Evolutionary conservation across 1,140 invertebrate species (phyloP), one percentile per base, ranked within the genome.

Genomic region (Leptinotarsa texana): DNA sequence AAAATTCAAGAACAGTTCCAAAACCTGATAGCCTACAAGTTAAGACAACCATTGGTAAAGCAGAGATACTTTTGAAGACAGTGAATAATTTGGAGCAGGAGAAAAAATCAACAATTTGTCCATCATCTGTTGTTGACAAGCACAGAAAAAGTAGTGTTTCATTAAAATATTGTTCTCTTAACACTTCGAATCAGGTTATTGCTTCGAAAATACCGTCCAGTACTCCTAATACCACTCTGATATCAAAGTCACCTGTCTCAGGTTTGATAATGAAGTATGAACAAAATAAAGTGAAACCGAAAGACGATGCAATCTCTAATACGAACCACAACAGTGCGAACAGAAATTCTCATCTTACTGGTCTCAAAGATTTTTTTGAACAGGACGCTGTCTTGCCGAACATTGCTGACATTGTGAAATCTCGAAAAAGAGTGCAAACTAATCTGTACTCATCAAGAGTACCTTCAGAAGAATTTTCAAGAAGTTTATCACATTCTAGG

Each of bases 391-490:
- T 57, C 15, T 13, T 57, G 4, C 51, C 15, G 51, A 67, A 67
- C 13, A 67, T 67, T 8, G 65, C 65, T 2, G 65, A 67, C n/a
- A 17, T 27, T 27, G 65, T 67, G 22, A 67, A 67, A 27, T 67
- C 22, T 17, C 65, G 65, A 27, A 67, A 67, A 15, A 67, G 65
- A 11, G 65, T 6, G 13, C 18, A n/a, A 13, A 27, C 18, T 11
- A 67, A 42, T 11, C 21, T 22, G 24, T 63, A 63, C 24, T 18
- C 63, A 17, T 22, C 13, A 22, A 63, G 24, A 63, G 63, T 22
- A 18, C n/a, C 21, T 67, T 33, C 24, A 67, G n/a, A 67, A 67
- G 22, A 17, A 15, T 21, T 63, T 62, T 17, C 15, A 18, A 5
- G 18, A 11, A 17, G 65, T 42, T 24, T 6, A 8, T 67, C 22